A percentile compares a stretch with the other conserved stretches of the same genome.
phyloP scores from a whole-genome alignment of 2,113 vertebrate species.

The Rallus limicola region DNA sequence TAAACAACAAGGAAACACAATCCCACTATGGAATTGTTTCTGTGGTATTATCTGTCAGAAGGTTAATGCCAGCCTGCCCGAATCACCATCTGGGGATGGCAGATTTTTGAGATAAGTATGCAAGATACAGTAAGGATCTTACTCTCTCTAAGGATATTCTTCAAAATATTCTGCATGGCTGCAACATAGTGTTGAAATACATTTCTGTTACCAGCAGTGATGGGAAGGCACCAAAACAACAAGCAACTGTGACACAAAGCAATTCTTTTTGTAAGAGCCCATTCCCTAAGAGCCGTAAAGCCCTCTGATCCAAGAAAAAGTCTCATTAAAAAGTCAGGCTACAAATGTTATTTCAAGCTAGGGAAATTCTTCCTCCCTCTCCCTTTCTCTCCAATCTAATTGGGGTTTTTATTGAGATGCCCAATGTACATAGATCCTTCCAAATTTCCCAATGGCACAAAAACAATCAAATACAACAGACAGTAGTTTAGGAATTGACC shows the following conservation, averaged over 20 bases:
- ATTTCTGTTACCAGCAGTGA: neutral
- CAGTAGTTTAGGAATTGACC: neutral
- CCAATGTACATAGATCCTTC: neutral
- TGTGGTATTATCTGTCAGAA: neutral
- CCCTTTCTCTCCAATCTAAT: rapidly evolving
- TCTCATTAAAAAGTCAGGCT: neutral
- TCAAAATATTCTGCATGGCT: neutral
- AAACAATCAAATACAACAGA: neutral
- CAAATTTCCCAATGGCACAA: neutral
- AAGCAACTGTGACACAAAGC: neutral
- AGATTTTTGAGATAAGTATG: neutral
- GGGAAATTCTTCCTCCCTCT: neutral
- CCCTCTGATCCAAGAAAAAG: neutral
- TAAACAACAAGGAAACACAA: neutral
- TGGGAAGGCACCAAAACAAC: neutral
- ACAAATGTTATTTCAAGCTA: neutral
- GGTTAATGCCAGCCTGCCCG: neutral
- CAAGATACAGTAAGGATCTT: neutral
- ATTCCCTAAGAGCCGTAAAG: neutral
- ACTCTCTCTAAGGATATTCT: neutral
- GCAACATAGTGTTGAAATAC: rapidly evolving
- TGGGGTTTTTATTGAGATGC: neutral
- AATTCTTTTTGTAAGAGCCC: neutral
- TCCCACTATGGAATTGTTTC: neutral
- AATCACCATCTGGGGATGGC: neutral